Conservation (phyloP, 2,113 vertebrate species). For the Rutilus rutilus region DNA sequence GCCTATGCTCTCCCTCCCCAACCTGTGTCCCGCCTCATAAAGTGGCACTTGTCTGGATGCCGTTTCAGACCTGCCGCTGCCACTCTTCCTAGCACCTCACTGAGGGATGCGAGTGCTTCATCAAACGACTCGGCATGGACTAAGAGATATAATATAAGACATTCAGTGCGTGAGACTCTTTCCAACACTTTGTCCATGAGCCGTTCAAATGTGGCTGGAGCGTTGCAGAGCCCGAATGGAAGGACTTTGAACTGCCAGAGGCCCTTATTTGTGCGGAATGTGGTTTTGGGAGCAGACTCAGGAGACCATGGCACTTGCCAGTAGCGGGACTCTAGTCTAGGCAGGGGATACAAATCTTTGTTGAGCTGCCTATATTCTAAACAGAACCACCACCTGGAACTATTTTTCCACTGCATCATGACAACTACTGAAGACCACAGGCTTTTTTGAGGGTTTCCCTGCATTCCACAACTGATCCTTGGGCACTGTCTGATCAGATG, state of each 20-base stretch:
- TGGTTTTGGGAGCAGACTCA: not conserved
- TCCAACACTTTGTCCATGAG: not conserved
- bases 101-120: not conserved
- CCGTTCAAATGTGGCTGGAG: not conserved
- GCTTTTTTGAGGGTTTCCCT: no score
- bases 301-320: not conserved
- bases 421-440: no score
- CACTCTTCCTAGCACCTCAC: conserved; percentile 14
- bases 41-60: conserved; percentile 42
- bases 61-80: conserved; percentile 30
- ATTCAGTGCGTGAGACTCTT: not conserved
- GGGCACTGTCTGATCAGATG: no score
- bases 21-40: conserved; percentile 15
- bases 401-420: no score
- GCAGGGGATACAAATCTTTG: no score
- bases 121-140: not conserved
- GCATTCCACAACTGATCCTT: no score
- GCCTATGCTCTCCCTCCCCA: not conserved
- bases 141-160: conserved; percentile 36
- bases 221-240: not conserved
- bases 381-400: no score
- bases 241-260: not conserved
- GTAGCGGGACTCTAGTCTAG: not conserved
- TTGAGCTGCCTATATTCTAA: no score
- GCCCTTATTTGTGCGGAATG: not conserved